Evolutionary conservation across 2,888 invertebrate species (phyloP), one percentile per base, ranked within the genome.

Genomic region (Augiades crinisus): DNA sequence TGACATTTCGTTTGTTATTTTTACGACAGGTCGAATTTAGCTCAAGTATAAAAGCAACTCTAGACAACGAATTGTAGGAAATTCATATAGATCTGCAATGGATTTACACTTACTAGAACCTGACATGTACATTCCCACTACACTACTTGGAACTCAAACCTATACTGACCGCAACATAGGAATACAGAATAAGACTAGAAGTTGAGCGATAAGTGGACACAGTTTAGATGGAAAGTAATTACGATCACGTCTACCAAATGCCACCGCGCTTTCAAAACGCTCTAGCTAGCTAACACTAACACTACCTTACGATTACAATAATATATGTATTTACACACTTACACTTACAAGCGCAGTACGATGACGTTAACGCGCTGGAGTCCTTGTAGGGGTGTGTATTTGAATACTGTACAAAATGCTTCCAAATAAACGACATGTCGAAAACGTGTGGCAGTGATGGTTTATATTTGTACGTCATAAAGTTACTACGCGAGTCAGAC

Each of bases 151-250:
- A 4, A 40, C 40, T 40, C 5, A 17, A 30, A 30, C 12, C 2
- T 16, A 8, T 16, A 7, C 19, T 38, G 22, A 22, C 21, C 31
- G 16, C 7, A n/a, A 31, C 14, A 33, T 17, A 21, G 16, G 24
- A 40, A 33, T 49, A 49, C 8, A 49, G 40, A 33, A 49, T 30
- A 67, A 70, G 83, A 83, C 83, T 81, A 83, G 81, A 81, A 67
- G 71, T 74, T 80, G 81, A 81, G 80, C 79, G 70, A 55, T 34
- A 43, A 33, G 50, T 44, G 54, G 50, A 54, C 53, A 27, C 30
- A 62, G 63, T 65, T 63, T 59, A 68, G 64, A 63, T 54, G 65
- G 47, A 31, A 59, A 60, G 54, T 24, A 49, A 62, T 54, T 54
- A 58, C 40, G 57, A 56, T 60, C 54, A 40, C 52, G 64, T 62